Base-by-base conservation (phyloP, 2,888 invertebrate species). In the Cephonodes hylas region DNA sequence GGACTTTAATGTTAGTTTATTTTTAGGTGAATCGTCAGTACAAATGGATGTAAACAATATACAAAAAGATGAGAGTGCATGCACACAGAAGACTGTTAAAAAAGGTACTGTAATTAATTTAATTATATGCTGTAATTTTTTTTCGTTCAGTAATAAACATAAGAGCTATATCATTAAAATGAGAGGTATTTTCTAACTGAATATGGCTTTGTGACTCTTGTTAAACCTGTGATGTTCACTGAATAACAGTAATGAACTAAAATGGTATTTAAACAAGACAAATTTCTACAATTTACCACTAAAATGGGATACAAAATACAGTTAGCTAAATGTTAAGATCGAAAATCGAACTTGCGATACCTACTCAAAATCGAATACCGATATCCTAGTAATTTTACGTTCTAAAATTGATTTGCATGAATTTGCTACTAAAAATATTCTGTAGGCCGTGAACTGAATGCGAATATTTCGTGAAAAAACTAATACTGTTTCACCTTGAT, bases 81-180 rank as follows among this genome's bases (percentile, higher is more conserved):
- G 45, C 57, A 34, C 42, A 57, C 59, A 20, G 10, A 59, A 67
- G 60, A 60, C 60, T 59, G 22, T 62, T 7, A 74, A 65, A 61
- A 72, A 70, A 73, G 73, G 75, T 76, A 61, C 38, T n/a, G 46
- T 23, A 48, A 48, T 48, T 48, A 25, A 25, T 7, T 25, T 46
- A 20, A 10, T 18, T 18, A 20, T 7, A 10, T 18, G 10, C 20
- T 0, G 5, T 6, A 5, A 18, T 31, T 31, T 5, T 13, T 1
- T 38, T 38, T 38, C 3, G 10, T 38, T 38, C 2, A 38, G 34
- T 38, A 38, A 13, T 13, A 38, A 38, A 38, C 3, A n/a, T n/a
- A n/a, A n/a, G n/a, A n/a, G n/a, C n/a, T n/a, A n/a, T n/a, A n/a
- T n/a, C n/a, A n/a, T n/a, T n/a, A n/a, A n/a, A n/a, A n/a, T n/a